Percentiles rank a stretch among this genome's conserved stretches.
Evolutionary conservation across 2,113 vertebrate species (phyloP).

Genomic region (Excalfactoria chinensis): DNA sequence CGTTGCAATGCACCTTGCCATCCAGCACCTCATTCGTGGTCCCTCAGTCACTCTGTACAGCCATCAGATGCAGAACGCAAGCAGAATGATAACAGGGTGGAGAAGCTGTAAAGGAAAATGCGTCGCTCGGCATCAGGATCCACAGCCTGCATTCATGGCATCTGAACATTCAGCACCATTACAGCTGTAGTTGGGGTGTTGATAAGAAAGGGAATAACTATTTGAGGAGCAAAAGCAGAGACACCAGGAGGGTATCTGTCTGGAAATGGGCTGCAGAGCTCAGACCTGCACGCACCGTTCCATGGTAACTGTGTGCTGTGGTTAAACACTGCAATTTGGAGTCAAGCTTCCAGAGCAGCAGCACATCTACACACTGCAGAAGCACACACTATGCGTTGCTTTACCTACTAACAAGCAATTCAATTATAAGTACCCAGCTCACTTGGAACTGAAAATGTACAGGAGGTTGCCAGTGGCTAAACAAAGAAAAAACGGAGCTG

Average conservation of each 20-base stretch:
- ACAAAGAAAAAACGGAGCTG: background rate
- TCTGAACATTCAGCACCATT: background rate
- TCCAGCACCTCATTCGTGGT: slow-evolving; percentile 30
- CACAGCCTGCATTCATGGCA: slow-evolving; percentile 9
- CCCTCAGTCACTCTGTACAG: slow-evolving; percentile 51
- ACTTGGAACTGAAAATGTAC: slow-evolving; percentile 28
- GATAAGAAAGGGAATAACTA: background rate
- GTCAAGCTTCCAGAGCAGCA: background rate
- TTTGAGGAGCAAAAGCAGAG: background rate
- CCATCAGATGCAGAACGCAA: background rate
- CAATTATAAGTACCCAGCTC: background rate
- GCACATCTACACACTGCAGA: background rate
- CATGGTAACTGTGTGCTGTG: background rate
- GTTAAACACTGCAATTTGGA: background rate
- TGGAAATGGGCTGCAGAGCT: background rate
- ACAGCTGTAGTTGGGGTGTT: background rate
- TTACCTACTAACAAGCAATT: background rate
- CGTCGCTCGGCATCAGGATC: background rate
- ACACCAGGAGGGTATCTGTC: background rate
- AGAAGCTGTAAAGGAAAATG: background rate
- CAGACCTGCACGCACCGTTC: background rate
- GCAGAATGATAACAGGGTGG: slow-evolving; percentile 7
- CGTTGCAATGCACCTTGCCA: slow-evolving; percentile 33
- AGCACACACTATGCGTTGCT: background rate
- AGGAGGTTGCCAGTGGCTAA: slow-evolving; percentile 5